Evolutionary conservation across 2,113 vertebrate genomes (phyloP), one percentile per base, ranked within the genome.

Genomic region (Labeo catla): DNA sequence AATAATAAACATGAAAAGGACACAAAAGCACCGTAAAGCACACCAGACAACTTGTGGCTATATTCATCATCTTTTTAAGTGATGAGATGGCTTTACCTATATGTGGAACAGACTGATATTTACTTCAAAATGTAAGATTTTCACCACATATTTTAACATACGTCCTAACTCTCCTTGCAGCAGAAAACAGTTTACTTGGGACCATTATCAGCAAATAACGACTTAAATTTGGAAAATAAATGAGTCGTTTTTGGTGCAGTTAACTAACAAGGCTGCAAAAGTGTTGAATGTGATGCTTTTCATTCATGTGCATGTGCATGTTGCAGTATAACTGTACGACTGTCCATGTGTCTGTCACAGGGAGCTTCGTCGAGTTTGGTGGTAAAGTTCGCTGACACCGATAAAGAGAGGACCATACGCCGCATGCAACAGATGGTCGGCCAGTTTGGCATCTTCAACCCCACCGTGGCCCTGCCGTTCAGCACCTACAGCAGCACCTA

Each of bases 371-470:
- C 96, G 90, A 97, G 96, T 91, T 92, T 96, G 28, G 96, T 97
- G 86, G 96, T 96, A 89, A 97, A 97, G 91, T 95, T 96, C 86
- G 96, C 96, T 0, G 96, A 97, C 90, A 96, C 96, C 0, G 96
- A 97, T 89, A 95, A 96, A 76, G 96, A 97, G 90, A 91, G 96
- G 13, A 96, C 96, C 15, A 92, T 96, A 80, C 91, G 96, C 70
- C 91, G 95, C 81, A 96, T 97, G 96, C 96, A 97, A 92, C 96
- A 96, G 92, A 96, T 96, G 96, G 96, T 95, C 0, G 95, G 96
- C 16, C 96, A 96, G 92, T 95, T 96, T 89, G 94, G 96, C 13
- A 95, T 96, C 91, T 96, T 96, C 89, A 96, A 95, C 86, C 95
- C 95, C 0, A 93, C 88, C 76, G 88, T 90, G 81, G 86, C 89